Evolutionary conservation across 2,113 vertebrate genomes (phyloP), one percentile per base, ranked within the genome.

Genomic region (Dendrocopos noguchii): DNA sequence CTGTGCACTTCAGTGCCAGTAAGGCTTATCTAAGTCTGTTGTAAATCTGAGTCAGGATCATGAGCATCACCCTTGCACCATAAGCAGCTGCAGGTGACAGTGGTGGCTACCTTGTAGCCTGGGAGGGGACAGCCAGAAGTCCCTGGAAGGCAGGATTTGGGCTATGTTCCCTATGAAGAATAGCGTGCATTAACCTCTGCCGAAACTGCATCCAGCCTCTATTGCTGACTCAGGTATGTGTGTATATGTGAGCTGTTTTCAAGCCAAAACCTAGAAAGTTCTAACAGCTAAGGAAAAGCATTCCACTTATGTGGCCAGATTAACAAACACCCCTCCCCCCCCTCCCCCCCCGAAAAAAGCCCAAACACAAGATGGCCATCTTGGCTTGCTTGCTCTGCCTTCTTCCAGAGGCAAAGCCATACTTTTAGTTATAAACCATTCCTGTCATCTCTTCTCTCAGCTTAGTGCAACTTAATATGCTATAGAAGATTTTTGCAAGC

Each of bases 401-500:
- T 47, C 44, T 88, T 88, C 63, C 61, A 50, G 19, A 90, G 21
- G 19, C n/a, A 90, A 91, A 85, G n/a, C 24, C 34, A 68, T 17
- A 61, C n/a, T 57, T 74, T 27, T 25, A 76, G 52, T 34, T 76
- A 71, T 31, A 80, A 91, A 61, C 53, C 63, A 75, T 67, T 95
- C 34, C 73, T 80, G 72, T 75, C 68, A 75, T 74, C 65, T 73
- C 75, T 82, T 66, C 64, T 76, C 65, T 65, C 83, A 86, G 46
- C 71, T 74, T 72, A 77, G 34, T 61, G 76, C 65, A 95, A 90
- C 8, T 80, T 73, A 79, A 81, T 88, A 91, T 66, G 66, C 66
- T 64, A 76, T 4, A 93, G 57, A 92, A 74, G 34, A 88, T 91
- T 91, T 95, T 42, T 1, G 2, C 80, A 88, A 91, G 63, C 73